Conservation (phyloP, 1,140 invertebrate genomes). For the Melitaea cinxia region DNA sequence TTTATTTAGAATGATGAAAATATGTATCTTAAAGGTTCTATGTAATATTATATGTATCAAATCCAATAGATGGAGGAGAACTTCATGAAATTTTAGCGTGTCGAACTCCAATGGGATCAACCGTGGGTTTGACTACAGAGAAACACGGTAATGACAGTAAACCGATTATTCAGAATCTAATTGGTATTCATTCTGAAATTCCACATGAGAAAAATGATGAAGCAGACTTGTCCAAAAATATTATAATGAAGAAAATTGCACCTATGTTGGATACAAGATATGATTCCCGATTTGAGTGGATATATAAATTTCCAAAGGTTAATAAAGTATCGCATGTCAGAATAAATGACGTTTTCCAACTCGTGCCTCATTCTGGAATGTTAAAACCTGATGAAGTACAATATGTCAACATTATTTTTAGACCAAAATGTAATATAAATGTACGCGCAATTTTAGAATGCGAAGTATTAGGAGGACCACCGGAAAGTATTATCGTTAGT, state of each 20-base stretch:
- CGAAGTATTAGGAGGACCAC: slow-evolving; percentile 68
- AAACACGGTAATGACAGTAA: slow-evolving; percentile 13
- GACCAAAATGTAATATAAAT: slow-evolving; percentile 56
- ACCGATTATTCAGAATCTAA: slow-evolving; percentile 11
- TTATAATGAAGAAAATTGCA: slow-evolving; percentile 50
- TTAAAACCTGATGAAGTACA: slow-evolving; percentile 67
- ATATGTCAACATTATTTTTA: slow-evolving; percentile 67
- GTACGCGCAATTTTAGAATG: slow-evolving; percentile 66
- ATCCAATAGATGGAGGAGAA: slow-evolving; percentile 24
- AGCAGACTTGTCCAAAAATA: slow-evolving; percentile 36
- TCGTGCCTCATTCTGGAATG: slow-evolving; percentile 62
- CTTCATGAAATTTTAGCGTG: slow-evolving; percentile 46
- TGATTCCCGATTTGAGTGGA: slow-evolving; percentile 60
- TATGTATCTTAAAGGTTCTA: not conserved
- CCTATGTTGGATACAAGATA: slow-evolving; percentile 58
- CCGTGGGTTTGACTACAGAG: slow-evolving; percentile 23
- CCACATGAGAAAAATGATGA: slow-evolving; percentile 11
- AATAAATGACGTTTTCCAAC: slow-evolving; percentile 59
- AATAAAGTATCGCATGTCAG: slow-evolving; percentile 36
- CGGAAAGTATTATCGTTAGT: slow-evolving; percentile 60
- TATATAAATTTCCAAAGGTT: slow-evolving; percentile 57
- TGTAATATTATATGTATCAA: not conserved
- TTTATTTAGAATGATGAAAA: not conserved
- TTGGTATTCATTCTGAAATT: slow-evolving; percentile 12
- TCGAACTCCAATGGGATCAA: slow-evolving; percentile 38